Base-by-base conservation (phyloP, 2,113 vertebrate species). In the Phylloscopus trochilus region DNA sequence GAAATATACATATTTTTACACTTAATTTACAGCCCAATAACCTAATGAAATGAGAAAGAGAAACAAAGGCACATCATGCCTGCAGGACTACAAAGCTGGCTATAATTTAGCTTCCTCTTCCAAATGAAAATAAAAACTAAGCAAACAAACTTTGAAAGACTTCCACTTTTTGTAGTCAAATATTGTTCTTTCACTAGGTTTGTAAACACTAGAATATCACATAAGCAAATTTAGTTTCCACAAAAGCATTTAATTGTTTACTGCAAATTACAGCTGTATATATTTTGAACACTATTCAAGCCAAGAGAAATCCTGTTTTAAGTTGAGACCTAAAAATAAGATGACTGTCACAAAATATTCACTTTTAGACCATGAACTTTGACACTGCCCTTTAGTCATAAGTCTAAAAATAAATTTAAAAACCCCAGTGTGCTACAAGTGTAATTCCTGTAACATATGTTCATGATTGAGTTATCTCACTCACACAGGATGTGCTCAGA, bases 401-500 rank as follows among this genome's bases (percentile, higher is more conserved):
- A 86, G 43, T 58, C 93, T 91, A 96, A 96, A 83, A 92, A 94
- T 86, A 96, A 89, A 93, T 76, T 31, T 4, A 3, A 93, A 89
- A 37, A 5, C 0, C 26, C 20, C 51, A 70, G 2, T 67, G 78
- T 88, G 79, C 90, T 68, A 43, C 73, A 67, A 35, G 60, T 56
- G 28, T 70, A 64, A 79, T 97, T 97, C 91, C 93, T 96, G 92
- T 62, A 92, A 84, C 82, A 87, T 82, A 69, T 90, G 74, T 47
- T 96, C 51, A 55, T 64, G 73, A 93, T 39, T 74, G 74, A 95
- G 52, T 70, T 75, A 89, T 86, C 86, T 92, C 74, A 62, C 44
- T 72, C 72, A 81, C 84, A 95, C 83, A 96, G 91, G 95, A 96
- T 92, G 83, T 89, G 78, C 87, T 95, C 75, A 69, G 66, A 72